Evolutionary conservation across 2,113 vertebrate genomes (phyloP).

Genomic region (Alaudala cheleensis): DNA sequence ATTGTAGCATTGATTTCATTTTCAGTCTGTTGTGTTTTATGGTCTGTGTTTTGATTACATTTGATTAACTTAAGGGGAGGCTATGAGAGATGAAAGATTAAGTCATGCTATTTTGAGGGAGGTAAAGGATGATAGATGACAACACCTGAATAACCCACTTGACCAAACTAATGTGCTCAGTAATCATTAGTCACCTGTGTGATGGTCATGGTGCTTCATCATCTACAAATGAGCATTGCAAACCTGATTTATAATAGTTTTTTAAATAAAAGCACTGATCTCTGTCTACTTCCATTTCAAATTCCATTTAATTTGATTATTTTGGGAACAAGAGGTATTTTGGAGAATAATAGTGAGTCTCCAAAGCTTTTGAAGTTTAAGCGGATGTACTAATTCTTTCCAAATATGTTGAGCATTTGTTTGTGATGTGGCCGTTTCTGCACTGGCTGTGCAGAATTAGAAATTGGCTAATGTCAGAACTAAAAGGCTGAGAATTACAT

Average conservation of each 20-base stretch:
- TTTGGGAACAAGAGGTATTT: not conserved
- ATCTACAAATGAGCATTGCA: not conserved
- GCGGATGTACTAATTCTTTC: accelerated
- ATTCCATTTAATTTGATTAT: not conserved
- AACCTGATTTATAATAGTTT: not conserved
- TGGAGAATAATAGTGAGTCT: not conserved
- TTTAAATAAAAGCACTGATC: not conserved
- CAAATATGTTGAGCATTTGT: accelerated
- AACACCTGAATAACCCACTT: not conserved
- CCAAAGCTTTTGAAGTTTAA: not conserved
- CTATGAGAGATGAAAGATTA: not conserved
- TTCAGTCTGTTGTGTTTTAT: conserved; percentile 8
- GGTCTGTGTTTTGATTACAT: conserved; percentile 10
- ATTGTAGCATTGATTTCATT: not conserved
- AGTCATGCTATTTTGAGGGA: not conserved
- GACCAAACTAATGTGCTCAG: not conserved
- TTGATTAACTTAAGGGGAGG: conserved; percentile 11
- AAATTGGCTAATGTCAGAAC: not conserved
- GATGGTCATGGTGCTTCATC: not conserved
- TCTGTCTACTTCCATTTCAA: not conserved
- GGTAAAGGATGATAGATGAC: not conserved
- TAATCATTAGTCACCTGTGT: not conserved
- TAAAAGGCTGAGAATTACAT: not conserved
- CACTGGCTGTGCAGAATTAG: not conserved
- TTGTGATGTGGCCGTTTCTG: not conserved